These are phyloP conservation scores for Priocnemis perturbator DNA, from an alignment of 2,888 invertebrate species.

Conservation along the genomic window DNA sequence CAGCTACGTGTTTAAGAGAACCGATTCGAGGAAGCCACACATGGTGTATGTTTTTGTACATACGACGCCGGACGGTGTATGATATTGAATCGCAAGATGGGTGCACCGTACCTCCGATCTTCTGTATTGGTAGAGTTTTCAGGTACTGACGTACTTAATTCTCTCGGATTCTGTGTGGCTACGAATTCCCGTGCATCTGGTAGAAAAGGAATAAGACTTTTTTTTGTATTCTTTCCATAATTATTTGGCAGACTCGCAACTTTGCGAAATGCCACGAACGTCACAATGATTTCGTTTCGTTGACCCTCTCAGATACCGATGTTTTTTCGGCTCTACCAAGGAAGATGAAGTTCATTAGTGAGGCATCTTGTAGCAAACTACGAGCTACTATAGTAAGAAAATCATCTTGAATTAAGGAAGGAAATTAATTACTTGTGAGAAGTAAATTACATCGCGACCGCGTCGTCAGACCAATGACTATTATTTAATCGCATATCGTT, in stretches of 20 bases:
- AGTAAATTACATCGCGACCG: slow-evolving; percentile 60
- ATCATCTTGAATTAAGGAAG: slow-evolving; percentile 39
- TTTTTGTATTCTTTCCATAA: too few relatives aligned
- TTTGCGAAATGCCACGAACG: too few relatives aligned
- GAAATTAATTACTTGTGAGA: slow-evolving; percentile 37
- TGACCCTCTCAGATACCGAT: slow-evolving; percentile 13
- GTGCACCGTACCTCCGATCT: slow-evolving; percentile 50
- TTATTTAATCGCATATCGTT: slow-evolving; percentile 65
- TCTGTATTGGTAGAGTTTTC: slow-evolving; percentile 51
- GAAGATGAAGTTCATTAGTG: slow-evolving; percentile 45
- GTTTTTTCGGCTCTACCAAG: slow-evolving; percentile 48
- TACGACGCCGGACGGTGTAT: slow-evolving; percentile 30
- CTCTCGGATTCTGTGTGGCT: slow-evolving; percentile 1
- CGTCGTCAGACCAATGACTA: slow-evolving; percentile 73
- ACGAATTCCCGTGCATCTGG: too few relatives aligned
- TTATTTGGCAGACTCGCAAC: too few relatives aligned
- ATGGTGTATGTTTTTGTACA: slow-evolving; percentile 5
- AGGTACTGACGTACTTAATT: slow-evolving; percentile 61
- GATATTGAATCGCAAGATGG: slow-evolving; percentile 7
- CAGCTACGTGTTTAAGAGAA: slow-evolving; percentile 55
- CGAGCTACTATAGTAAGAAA: slow-evolving; percentile 11
- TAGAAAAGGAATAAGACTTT: too few relatives aligned
- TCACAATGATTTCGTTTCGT: too few relatives aligned
- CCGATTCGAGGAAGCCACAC: slow-evolving; percentile 24
- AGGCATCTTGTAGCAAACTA: slow-evolving; percentile 40